Base-by-base conservation (phyloP, 2,113 vertebrate species). In the Pristiophorus japonicus region DNA sequence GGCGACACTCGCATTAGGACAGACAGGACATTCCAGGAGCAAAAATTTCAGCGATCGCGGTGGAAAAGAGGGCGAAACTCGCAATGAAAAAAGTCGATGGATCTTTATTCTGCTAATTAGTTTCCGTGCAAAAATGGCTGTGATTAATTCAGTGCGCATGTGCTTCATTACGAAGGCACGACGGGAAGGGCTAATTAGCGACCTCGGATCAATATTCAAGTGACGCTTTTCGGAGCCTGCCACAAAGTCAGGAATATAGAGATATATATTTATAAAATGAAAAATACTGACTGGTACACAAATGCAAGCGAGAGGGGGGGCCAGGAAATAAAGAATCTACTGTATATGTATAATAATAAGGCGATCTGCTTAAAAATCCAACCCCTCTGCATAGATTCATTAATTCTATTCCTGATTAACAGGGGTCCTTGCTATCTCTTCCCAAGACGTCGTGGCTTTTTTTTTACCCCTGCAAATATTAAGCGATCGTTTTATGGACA, bases 91-190 rank as follows among this genome's bases (percentile, higher is more conserved):
- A 99, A 99, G 98, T 99, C 98, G 99, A 99, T 99, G 98, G 99
- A 99, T 99, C 99, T 99, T 99, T 99, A 99, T 99, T 99, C 98
- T 99, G 98, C 98, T 99, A 99, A 99, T 99, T 99, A 99, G 98
- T 99, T 99, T 99, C 99, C 98, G 99, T 98, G 98, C 98, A 98
- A 99, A 99, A 99, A 99, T 99, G 99, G 99, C 98, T 99, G 98
- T 98, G 99, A 99, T 99, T 99, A 99, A 99, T 99, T 99, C 98
- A 99, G 99, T 99, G 99, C 99, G 99, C 99, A 99, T 99, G 99
- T 99, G 99, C 99, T 99, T 99, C 98, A 99, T 99, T 99, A 99
- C 99, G 98, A 98, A 99, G 99, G 99, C 99, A 99, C 99, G 99
- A 98, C 98, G 99, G 98, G 99, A 99, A 99, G 99, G 99, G 98